Percentiles rank a stretch among this genome's conserved stretches.
Conservation (phyloP, 2,888 invertebrate genomes). For the Bibio marci region DNA sequence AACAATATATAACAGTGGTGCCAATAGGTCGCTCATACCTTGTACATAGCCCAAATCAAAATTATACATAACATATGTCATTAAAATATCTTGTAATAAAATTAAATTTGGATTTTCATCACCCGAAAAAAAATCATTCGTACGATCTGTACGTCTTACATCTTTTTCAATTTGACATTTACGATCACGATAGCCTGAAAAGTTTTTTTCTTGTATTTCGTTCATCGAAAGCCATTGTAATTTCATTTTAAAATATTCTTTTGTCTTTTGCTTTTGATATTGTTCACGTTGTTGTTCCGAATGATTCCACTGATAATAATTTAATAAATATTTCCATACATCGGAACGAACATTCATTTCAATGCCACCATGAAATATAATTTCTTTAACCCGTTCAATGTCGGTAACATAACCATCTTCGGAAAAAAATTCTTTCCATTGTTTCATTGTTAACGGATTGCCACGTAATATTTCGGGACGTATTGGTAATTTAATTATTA, state of each 20-base stretch:
- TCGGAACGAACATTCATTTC: constrained; percentile 48
- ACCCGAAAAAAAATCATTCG: constrained; percentile 80
- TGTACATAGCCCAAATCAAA: constrained; percentile 93
- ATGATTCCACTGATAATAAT: constrained; percentile 73
- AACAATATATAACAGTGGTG: constrained; percentile 78
- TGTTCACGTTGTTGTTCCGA: constrained; percentile 52
- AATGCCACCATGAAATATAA: constrained; percentile 85
- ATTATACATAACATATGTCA: constrained; percentile 99
- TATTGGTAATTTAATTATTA: constrained; percentile 1
- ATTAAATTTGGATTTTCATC: constrained; percentile 79
- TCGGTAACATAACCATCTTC: constrained; percentile 65
- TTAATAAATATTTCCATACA: constrained; percentile 90
- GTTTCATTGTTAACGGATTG: constrained; percentile 51
- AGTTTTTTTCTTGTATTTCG: constrained; percentile 69
- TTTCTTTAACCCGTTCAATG: constrained; percentile 58
- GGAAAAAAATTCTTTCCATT: constrained; percentile 70
- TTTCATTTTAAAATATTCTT: constrained; percentile 91
- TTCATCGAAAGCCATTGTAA: constrained; percentile 89
- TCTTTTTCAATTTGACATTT: constrained; percentile 95
- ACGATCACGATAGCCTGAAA: constrained; percentile 73
- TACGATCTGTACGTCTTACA: constrained; percentile 88
- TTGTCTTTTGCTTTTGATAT: constrained; percentile 51
- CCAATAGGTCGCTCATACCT: constrained; percentile 95
- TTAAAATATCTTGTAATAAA: constrained; percentile 75
- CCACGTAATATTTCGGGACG: constrained; percentile 24